Evolutionary conservation across 2,113 vertebrate species (phyloP).

Genomic region (Callionymus lyra): DNA sequence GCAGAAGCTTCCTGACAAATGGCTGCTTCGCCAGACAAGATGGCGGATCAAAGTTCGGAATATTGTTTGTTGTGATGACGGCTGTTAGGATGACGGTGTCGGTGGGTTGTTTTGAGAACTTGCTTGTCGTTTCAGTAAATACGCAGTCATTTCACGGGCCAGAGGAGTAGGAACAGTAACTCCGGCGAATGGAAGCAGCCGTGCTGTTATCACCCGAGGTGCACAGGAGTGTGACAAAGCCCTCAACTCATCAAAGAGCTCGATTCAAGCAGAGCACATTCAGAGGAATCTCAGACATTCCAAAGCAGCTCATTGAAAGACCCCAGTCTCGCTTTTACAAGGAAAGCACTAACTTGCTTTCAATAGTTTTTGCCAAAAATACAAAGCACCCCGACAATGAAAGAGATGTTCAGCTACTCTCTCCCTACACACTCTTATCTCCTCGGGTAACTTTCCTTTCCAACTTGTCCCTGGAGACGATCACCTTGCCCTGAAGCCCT

Average conservation of each 20-base stretch:
- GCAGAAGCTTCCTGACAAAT: too few species aligned
- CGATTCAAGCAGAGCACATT: constrained; percentile 38
- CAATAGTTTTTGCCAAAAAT: constrained; percentile 23
- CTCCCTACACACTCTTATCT: constrained; percentile 45
- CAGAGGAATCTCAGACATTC: constrained; percentile 36
- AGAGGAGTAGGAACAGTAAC: neutral
- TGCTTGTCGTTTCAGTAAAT: too few species aligned
- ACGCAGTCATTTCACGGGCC: too few species aligned
- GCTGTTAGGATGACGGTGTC: too few species aligned
- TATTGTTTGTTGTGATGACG: too few species aligned
- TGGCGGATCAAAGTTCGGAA: too few species aligned
- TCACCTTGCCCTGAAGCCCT: constrained; percentile 58
- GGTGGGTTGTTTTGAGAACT: too few species aligned
- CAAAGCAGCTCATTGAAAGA: constrained; percentile 42
- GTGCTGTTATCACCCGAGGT: constrained; percentile 23
- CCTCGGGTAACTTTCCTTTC: constrained; percentile 59
- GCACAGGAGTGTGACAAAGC: constrained; percentile 39
- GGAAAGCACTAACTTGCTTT: constrained; percentile 35
- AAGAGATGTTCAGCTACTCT: constrained; percentile 8
- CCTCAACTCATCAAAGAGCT: constrained; percentile 33
- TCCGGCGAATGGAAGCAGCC: constrained; percentile 7
- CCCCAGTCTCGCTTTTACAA: constrained; percentile 41
- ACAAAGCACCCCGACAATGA: constrained; percentile 43
- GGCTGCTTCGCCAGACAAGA: too few species aligned
- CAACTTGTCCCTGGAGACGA: constrained; percentile 55